Evolutionary conservation across 2,888 invertebrate genomes (phyloP), one percentile per base, ranked within the genome.

Genomic region (Heterodera filipjevi): DNA sequence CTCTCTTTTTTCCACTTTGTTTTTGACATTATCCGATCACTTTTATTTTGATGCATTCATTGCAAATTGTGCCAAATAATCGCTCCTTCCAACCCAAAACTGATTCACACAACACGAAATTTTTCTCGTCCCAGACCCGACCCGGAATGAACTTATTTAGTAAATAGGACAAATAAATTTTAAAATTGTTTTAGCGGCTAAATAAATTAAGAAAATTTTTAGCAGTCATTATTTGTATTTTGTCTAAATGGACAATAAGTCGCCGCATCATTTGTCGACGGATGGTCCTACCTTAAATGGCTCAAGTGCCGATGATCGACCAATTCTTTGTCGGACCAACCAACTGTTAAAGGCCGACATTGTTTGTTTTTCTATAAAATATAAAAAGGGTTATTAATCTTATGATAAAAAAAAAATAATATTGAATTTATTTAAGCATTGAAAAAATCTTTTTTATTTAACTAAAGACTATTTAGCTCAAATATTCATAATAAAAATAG

Each of bases 271-370:
- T 59, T 59, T 27, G n/a, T n/a, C 27, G 59, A 5, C 53, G 22
- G 27, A 59, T 59, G 59, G 10, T 3, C 6, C 59, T 27, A 27
- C 12, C 59, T 27, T 8, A 59, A 59, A 59, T 59, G 59, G 59
- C 27, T 59, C 59, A 10, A 8, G n/a, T n/a, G n/a, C 27, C 35
- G 73, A 73, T 22, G 59, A 46, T 73, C 73, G 64, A 27, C 73
- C 49, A 44, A n/a, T 73, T 49, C 22, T 12, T 12, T 73, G 35
- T n/a, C 73, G 46, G 22, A 49, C 64, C 16, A 44, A 49, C 35
- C n/a, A 73, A 35, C 49, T 73, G 33, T 73, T 73, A 35, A 73
- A 73, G 46, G 73, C 27, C 22, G 27, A 59, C 8, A 27, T 49
- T 19, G 16, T 19, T 49, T 49, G n/a, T n/a, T n/a, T 49, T 27